Base-by-base conservation (phyloP, 2,113 vertebrate genomes). In the Halcyon senegalensis region DNA sequence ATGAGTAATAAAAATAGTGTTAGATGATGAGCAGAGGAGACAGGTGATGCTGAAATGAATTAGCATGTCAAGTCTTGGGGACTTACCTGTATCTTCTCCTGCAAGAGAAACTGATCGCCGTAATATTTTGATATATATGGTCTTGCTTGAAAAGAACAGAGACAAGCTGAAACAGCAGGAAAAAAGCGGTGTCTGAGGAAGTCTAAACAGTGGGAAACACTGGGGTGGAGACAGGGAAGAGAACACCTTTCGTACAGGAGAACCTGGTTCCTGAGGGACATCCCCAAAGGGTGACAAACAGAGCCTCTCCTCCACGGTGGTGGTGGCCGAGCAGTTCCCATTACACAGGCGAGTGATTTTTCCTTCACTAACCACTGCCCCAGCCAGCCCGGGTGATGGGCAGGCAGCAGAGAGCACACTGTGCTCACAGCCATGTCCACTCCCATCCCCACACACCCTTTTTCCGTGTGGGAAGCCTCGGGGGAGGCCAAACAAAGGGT, bases 391-490 rank as follows among this genome's bases (percentile, higher is more conserved):
- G 46, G 53, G 69, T 0, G 5, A 37, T 46, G 35, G 35, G 64
- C 19, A 21, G 24, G 44, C 20, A 37, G 80, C 50, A 66, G 82
- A 67, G 74, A 90, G 90, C 88, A 90, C 79, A 3, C 70, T 58
- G 85, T 62, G 63, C 21, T 58, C 85, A 28, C 70, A 87, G 88
- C 37, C 43, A 1, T 2, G 35, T 1, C 9, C 69, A 3, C 92
- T 83, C 90, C 90, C 63, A 62, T 44, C 82, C 85, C 76, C 74
- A 88, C 96, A 94, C 88, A 67, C 94, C 91, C 93, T 92, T 95
- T 93, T 86, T 90, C 94, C 89, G 74, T 0, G 50, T 88, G 94
- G 92, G 90, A 92, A 96, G 92, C 63, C 75, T 72, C 0, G 50
- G 73, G 75, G 74, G 75, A 46, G 23, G 67, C 63, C 79, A 77